Conservation (phyloP, 2,113 vertebrate genomes). For the Clupea harengus region DNA sequence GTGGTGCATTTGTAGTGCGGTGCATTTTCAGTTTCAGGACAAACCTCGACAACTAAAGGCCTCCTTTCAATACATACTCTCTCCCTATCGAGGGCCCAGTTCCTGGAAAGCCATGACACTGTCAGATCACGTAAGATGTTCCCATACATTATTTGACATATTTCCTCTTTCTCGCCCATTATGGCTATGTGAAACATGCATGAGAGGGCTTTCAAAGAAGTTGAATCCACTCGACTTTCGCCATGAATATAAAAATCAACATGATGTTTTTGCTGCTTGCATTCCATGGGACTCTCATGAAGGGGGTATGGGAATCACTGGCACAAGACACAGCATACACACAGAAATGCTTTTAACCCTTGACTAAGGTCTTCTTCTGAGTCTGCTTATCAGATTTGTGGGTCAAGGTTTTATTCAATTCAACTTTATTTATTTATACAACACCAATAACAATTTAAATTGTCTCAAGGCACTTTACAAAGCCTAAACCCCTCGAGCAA, state of each 20-base stretch:
- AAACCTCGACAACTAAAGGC: neutral
- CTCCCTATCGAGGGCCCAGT: neutral
- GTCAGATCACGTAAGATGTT: constrained; percentile 13
- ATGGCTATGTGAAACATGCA: neutral
- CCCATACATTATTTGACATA: constrained; percentile 13
- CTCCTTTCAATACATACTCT: neutral
- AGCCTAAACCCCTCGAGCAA: too few relatives aligned
- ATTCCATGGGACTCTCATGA: neutral
- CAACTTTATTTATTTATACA: too few relatives aligned
- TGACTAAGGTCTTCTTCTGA: neutral
- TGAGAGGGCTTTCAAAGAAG: constrained; percentile 8
- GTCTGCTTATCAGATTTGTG: too few relatives aligned
- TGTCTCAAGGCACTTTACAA: too few relatives aligned
- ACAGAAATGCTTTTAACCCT: neutral
- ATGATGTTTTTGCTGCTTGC: neutral
- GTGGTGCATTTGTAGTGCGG: neutral
- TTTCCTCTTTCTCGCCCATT: neutral
- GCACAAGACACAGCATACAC: neutral
- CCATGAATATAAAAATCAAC: constrained; percentile 12
- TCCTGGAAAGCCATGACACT: neutral
- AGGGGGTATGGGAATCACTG: neutral
- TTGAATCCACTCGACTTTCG: neutral
- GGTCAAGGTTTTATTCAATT: too few relatives aligned
- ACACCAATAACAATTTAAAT: too few relatives aligned
- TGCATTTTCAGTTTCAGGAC: constrained; percentile 1